These are phyloP conservation scores for Philereme transversata DNA, from an alignment of 2,888 invertebrate species.

Conservation along the genomic window DNA sequence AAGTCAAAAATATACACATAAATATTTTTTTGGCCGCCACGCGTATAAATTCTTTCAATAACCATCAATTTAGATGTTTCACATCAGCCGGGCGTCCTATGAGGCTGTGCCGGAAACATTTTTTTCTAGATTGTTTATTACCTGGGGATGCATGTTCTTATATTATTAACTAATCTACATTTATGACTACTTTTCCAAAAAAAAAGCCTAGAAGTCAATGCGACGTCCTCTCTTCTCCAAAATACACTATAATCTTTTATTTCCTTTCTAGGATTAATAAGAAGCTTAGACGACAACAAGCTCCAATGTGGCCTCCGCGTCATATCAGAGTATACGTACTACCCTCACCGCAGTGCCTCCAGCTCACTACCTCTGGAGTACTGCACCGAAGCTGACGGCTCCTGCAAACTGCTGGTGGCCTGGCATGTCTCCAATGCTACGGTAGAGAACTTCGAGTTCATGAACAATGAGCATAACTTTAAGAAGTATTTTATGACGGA, in stretches of 20 bases:
- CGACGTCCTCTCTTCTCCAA: too few relatives aligned
- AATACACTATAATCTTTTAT: background rate
- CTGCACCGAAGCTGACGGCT: slow-evolving; percentile 62
- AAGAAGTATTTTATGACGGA: slow-evolving; percentile 62
- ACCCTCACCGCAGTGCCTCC: slow-evolving; percentile 54
- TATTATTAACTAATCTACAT: too few relatives aligned
- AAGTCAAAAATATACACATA: too few relatives aligned
- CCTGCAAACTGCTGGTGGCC: slow-evolving; percentile 67
- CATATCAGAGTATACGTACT: slow-evolving; percentile 69
- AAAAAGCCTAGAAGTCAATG: too few relatives aligned
- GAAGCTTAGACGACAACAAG: slow-evolving; percentile 59
- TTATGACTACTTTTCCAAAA: too few relatives aligned
- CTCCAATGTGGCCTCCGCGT: slow-evolving; percentile 63
- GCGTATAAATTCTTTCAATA: too few relatives aligned
- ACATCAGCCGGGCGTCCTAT: too few relatives aligned
- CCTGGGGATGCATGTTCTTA: too few relatives aligned
- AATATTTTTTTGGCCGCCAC: too few relatives aligned
- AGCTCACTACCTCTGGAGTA: slow-evolving; percentile 63
- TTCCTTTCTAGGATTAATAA: slow-evolving; percentile 55
- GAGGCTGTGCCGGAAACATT: too few relatives aligned
- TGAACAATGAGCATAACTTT: slow-evolving; percentile 64
- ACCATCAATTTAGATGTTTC: too few relatives aligned
- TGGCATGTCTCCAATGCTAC: slow-evolving; percentile 72
- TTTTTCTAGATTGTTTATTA: too few relatives aligned
- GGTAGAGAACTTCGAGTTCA: slow-evolving; percentile 71